These are phyloP conservation scores for Stercorarius parasiticus DNA, from an alignment of 2,113 vertebrate genomes.

Conservation along the genomic window DNA sequence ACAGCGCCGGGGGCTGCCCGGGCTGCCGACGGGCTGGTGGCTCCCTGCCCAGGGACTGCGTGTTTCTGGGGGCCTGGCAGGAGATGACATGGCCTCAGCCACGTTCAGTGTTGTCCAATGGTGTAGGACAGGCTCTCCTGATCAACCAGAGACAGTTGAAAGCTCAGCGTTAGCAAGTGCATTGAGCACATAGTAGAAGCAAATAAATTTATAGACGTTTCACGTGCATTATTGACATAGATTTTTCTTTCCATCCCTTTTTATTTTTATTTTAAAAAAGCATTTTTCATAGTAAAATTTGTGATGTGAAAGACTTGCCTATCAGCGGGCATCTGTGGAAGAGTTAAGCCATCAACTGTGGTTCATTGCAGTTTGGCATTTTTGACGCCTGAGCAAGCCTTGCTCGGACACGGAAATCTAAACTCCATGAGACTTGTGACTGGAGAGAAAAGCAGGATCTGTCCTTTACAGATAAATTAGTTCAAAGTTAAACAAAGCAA, in stretches of 20 bases:
- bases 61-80: neutral
- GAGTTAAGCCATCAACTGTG: neutral
- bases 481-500: conserved; percentile 30
- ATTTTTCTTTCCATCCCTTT: neutral
- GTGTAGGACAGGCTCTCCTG: neutral
- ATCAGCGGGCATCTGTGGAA: neutral
- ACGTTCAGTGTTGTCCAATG: neutral
- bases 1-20: fast-evolving
- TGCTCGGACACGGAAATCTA: neutral
- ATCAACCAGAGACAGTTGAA: neutral
- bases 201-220: neutral
- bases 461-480: conserved; percentile 25
- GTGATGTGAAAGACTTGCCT: neutral
- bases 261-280: neutral
- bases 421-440: neutral
- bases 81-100: neutral
- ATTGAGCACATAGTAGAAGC: neutral
- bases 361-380: neutral
- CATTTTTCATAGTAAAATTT: neutral
- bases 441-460: neutral
- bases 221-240: neutral
- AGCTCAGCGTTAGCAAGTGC: neutral
- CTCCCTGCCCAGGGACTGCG: neutral
- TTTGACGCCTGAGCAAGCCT: neutral
- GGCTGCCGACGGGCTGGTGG: fast-evolving